Percentiles rank a stretch among this genome's conserved stretches.
These are phyloP conservation scores for Antedon mediterranea DNA, from an alignment of 53 echinoderm and acorn worm species.

Conservation along the genomic window DNA sequence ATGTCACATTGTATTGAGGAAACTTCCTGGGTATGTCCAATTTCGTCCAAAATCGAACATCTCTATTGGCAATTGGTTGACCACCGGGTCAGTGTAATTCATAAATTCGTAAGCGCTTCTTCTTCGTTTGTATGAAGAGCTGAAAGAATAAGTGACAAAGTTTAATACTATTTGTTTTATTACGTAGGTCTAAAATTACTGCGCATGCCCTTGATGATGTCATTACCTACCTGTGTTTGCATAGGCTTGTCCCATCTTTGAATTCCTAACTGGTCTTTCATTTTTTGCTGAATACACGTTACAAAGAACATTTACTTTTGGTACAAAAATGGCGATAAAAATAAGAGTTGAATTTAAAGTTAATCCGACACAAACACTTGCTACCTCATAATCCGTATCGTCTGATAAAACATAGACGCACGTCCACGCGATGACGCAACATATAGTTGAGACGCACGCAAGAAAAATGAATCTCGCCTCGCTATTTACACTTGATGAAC, in stretches of 20 bases:
- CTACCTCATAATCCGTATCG: conserved; percentile 19
- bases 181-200: too few relatives aligned
- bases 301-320: conserved; percentile 24
- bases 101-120: not conserved
- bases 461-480: conserved; percentile 33
- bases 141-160: not conserved
- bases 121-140: not conserved
- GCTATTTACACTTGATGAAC: conserved; percentile 11
- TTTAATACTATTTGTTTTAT: too few relatives aligned
- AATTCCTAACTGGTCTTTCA: not conserved
- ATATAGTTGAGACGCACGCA: conserved; percentile 32
- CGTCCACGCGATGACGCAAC: conserved; percentile 39
- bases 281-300: not conserved
- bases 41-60: too few relatives aligned
- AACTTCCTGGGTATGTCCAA: too few relatives aligned
- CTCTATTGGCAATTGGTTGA: too few relatives aligned
- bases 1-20: too few relatives aligned
- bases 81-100: too few relatives aligned
- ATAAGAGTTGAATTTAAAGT: conserved; percentile 46
- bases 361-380: conserved; percentile 46
- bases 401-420: conserved; percentile 34
- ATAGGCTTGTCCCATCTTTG: not conserved
- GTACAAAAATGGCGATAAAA: conserved; percentile 31
- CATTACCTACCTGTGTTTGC: not conserved
- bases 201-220: too few relatives aligned